A percentile compares a stretch with the other conserved stretches of the same genome.
phyloP scores from a whole-genome alignment of 2,888 invertebrate species.

The Brenthis hecate region DNA sequence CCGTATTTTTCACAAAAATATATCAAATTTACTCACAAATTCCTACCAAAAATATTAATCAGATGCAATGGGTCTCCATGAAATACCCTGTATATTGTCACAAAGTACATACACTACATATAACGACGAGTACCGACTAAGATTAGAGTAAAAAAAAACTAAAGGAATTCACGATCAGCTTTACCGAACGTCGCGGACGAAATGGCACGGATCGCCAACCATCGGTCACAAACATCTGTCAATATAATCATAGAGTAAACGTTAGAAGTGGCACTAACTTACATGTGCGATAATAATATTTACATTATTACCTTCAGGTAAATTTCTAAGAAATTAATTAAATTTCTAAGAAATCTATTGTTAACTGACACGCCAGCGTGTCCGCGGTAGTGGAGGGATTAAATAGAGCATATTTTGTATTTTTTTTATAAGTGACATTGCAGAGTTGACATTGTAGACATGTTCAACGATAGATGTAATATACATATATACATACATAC shows the following conservation, averaged over 20 bases:
- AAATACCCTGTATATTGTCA: conserved; percentile 15
- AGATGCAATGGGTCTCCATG: neutral
- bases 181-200: conserved; percentile 47
- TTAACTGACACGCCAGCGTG: too few relatives aligned
- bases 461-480: too few relatives aligned
- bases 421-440: too few relatives aligned
- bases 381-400: too few relatives aligned
- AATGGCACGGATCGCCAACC: conserved; percentile 64
- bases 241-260: conserved; percentile 25
- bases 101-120: conserved; percentile 25
- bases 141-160: conserved; percentile 3
- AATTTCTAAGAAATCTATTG: too few relatives aligned
- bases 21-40: conserved; percentile 6
- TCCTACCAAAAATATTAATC: neutral
- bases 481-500: too few relatives aligned
- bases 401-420: too few relatives aligned
- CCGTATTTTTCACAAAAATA: neutral
- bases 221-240: conserved; percentile 44
- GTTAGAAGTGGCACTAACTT: conserved; percentile 13
- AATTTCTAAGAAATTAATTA: too few relatives aligned
- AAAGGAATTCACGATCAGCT: conserved; percentile 31
- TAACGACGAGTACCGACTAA: conserved; percentile 4
- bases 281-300: neutral
- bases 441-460: too few relatives aligned
- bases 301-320: too few relatives aligned